Evolutionary conservation across 2,797 vertebrate genomes (phyloP).

Genomic region (Gambusia yucatana): DNA sequence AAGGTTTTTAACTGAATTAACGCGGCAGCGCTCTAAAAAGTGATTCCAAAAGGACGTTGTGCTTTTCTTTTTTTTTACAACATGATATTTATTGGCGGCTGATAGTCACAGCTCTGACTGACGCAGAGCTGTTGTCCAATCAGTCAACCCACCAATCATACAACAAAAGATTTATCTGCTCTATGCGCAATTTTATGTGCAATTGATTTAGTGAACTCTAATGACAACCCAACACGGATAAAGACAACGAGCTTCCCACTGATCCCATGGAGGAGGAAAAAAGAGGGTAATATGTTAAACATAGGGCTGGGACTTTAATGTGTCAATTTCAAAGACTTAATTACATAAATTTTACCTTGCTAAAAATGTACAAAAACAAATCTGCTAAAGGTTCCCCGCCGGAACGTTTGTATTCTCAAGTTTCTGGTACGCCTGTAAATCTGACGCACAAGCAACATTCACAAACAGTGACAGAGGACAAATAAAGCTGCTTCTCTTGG

Average conservation of each 20-base stretch:
- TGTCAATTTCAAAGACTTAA: too few relatives aligned
- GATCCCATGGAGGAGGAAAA: not conserved
- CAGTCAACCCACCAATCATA: not conserved
- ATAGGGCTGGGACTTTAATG: too few relatives aligned
- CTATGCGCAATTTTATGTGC: not conserved
- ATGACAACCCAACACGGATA: not conserved
- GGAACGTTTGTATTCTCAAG: too few relatives aligned
- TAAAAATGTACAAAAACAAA: too few relatives aligned
- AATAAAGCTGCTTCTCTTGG: too few relatives aligned
- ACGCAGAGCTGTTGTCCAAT: not conserved
- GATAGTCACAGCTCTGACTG: not conserved
- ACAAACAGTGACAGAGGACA: too few relatives aligned
- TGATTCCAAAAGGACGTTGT: not conserved
- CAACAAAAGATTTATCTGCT: not conserved
- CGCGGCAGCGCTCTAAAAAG: not conserved
- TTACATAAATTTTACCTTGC: too few relatives aligned
- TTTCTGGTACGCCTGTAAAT: too few relatives aligned
- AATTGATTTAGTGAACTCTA: not conserved
- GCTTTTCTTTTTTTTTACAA: not conserved
- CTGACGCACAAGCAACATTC: too few relatives aligned
- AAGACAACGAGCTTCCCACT: not conserved
- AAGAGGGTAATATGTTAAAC: too few relatives aligned
- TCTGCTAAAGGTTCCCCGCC: too few relatives aligned
- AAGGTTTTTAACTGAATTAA: slow-evolving; percentile 4
- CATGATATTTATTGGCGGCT: not conserved